Conservation (phyloP, 2,888 invertebrate genomes). For the Epistrophe grossulariae region DNA sequence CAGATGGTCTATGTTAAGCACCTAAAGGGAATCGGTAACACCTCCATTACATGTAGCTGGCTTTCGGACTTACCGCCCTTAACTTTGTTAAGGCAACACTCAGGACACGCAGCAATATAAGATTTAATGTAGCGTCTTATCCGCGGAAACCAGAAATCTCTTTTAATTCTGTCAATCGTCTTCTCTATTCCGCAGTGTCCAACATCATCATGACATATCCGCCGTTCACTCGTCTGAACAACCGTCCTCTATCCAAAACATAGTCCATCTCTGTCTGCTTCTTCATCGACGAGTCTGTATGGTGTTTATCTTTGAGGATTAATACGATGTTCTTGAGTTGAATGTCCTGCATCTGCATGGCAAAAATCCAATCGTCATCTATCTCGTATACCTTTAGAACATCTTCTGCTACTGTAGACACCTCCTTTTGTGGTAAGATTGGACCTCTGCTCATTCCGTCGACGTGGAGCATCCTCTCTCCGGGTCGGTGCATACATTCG, state of each 20-base stretch:
- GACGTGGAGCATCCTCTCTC: conserved; percentile 45
- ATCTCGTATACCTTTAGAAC: conserved; percentile 17
- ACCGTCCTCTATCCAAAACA: conserved; percentile 47
- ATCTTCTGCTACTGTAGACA: conserved; percentile 19
- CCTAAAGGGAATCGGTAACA: conserved; percentile 65
- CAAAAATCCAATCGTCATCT: conserved; percentile 36
- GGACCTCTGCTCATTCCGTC: conserved; percentile 36
- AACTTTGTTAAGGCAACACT: conserved; percentile 72
- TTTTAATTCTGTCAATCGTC: conserved; percentile 57
- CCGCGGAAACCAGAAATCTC: conserved; percentile 69
- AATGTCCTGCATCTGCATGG: conserved; percentile 23
- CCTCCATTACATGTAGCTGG: conserved; percentile 22
- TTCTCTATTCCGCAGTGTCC: conserved; percentile 76
- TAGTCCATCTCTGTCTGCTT: conserved; percentile 41
- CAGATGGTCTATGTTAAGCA: conserved; percentile 72
- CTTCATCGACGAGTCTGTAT: background rate
- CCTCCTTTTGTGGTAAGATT: conserved; percentile 13
- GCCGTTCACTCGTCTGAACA: conserved; percentile 24
- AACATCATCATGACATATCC: conserved; percentile 74
- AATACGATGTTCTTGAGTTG: conserved; percentile 24
- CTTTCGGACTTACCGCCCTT: conserved; percentile 6
- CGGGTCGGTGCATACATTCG: conserved; percentile 43
- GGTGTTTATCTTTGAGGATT: background rate
- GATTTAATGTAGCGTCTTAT: conserved; percentile 74
- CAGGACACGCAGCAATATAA: conserved; percentile 72